phyloP scores from a whole-genome alignment of 2,797 vertebrate genomes.

The Sciurus carolinensis region DNA sequence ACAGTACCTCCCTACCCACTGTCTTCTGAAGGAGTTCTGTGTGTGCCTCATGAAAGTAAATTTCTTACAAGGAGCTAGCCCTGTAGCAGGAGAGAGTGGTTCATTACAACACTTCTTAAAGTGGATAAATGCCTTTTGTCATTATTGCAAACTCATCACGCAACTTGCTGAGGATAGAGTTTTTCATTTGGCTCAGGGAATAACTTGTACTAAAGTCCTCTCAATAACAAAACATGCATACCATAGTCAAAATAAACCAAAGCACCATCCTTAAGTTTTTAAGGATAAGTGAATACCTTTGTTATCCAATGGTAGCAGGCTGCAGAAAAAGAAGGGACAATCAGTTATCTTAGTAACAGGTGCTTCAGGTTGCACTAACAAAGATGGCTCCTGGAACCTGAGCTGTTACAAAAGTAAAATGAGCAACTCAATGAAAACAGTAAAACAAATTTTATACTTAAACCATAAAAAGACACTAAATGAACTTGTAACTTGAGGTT shows the following conservation, averaged over 20 bases:
- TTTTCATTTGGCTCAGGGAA: neutral
- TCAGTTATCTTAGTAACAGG: no score
- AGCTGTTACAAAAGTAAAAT: neutral
- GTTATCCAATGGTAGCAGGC: neutral
- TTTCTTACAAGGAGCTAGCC: neutral
- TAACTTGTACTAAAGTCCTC: neutral
- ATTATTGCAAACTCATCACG: neutral
- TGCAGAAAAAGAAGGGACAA: neutral
- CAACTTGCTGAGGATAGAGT: neutral
- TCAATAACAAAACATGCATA: neutral
- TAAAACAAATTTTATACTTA: neutral
- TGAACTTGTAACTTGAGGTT: neutral
- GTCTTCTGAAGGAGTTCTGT: neutral
- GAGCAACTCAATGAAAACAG: neutral
- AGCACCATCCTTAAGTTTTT: neutral
- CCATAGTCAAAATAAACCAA: neutral
- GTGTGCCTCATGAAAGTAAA: neutral
- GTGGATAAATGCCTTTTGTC: neutral
- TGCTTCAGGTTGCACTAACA: no score
- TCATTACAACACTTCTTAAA: neutral
- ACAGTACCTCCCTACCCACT: neutral
- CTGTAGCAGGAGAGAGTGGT: neutral
- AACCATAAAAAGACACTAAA: neutral
- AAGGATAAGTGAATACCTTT: neutral
- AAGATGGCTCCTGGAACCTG: neutral